Conservation (phyloP, 2,888 invertebrate genomes). For the Strigamia crassipes region DNA sequence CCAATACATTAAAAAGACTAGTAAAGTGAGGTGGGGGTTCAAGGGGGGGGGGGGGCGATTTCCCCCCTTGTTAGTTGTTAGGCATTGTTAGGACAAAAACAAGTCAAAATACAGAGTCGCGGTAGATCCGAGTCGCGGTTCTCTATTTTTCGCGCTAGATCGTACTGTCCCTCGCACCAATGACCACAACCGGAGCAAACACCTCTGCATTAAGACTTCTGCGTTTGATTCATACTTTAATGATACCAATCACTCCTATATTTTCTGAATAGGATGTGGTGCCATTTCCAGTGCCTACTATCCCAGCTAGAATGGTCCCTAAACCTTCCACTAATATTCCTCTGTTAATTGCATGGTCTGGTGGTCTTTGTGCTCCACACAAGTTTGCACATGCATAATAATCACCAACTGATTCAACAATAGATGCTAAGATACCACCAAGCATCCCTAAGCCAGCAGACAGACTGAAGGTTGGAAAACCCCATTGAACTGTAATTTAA, state of each 20-base stretch:
- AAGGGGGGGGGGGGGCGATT: no score
- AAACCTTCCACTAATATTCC: constrained; percentile 83
- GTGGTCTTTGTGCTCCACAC: constrained; percentile 76
- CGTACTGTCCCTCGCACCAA: no score
- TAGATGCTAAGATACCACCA: constrained; percentile 77
- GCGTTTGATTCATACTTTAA: constrained; percentile 65
- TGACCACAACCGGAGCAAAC: no score
- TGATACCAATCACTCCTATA: constrained; percentile 86
- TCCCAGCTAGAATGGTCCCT: constrained; percentile 80
- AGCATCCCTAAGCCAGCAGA: constrained; percentile 76
- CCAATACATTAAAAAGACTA: no score
- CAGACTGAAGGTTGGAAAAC: constrained; percentile 70
- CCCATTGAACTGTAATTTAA: constrained; percentile 71
- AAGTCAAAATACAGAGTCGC: no score
- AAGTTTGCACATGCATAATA: constrained; percentile 83
- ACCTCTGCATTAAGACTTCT: neutral
- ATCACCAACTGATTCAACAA: constrained; percentile 83
- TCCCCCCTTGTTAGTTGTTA: no score
- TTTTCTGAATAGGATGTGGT: constrained; percentile 90
- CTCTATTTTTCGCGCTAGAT: no score
- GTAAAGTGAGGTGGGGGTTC: no score
- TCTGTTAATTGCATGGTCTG: constrained; percentile 83
- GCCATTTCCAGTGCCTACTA: constrained; percentile 85
- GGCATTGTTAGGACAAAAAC: no score
- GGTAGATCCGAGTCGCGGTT: no score